Evolutionary conservation across 2,113 vertebrate genomes (phyloP).

Genomic region (Rhea pennata): DNA sequence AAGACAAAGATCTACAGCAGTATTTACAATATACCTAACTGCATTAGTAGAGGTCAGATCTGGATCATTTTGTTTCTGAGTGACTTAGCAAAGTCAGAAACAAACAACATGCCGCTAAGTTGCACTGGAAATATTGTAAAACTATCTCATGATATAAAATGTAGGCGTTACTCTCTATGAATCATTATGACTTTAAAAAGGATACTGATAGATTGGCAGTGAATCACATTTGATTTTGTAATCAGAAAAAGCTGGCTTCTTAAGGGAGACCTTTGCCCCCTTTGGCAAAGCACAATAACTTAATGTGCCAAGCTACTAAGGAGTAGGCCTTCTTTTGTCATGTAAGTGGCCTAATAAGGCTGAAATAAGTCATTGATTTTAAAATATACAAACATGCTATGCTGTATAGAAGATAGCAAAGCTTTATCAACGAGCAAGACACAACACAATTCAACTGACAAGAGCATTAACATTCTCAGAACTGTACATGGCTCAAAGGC

Average conservation of each 20-base stretch:
- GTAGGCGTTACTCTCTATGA: constrained; percentile 47
- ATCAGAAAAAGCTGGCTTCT: constrained; percentile 79
- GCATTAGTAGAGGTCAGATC: neutral
- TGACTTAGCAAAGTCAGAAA: constrained; percentile 11
- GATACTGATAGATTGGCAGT: constrained; percentile 63
- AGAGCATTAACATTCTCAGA: neutral
- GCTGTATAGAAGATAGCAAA: constrained; percentile 28
- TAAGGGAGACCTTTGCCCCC: constrained; percentile 77
- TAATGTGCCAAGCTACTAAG: constrained; percentile 49
- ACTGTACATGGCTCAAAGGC: neutral
- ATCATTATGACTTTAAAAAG: constrained; percentile 64
- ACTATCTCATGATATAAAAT: constrained; percentile 37
- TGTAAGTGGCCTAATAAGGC: constrained; percentile 46
- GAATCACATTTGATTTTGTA: constrained; percentile 77
- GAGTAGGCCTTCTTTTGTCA: constrained; percentile 59
- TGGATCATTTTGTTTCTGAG: neutral
- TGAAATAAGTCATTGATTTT: constrained; percentile 48
- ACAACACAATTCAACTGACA: neutral
- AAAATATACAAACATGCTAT: constrained; percentile 7
- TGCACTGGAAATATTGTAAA: neutral
- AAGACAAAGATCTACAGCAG: neutral
- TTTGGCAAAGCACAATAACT: constrained; percentile 70
- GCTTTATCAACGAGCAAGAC: neutral
- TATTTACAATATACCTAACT: neutral
- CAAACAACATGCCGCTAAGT: neutral